Evolutionary conservation across 2,888 invertebrate species (phyloP), one percentile per base, ranked within the genome.

Genomic region (Liodrosophila aerea): DNA sequence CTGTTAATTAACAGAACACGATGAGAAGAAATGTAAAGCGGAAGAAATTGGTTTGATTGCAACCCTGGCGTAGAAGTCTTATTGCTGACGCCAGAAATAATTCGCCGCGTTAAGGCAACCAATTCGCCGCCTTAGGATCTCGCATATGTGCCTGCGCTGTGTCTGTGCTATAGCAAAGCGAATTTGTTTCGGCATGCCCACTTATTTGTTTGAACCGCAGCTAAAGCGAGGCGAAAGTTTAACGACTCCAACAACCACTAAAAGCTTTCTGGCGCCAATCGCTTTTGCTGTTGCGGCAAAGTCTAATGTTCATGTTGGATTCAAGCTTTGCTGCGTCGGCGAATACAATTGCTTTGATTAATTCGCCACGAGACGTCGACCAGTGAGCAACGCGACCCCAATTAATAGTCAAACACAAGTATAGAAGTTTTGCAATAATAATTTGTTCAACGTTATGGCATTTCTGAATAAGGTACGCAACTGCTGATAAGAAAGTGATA

Each of bases 391-490:
- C 62, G 59, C 61, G 63, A 70, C 67, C 69, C 13, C 64, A 7
- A 13, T 29, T 50, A 29, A 9, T 34, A 44, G 44, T 34, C 58
- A 45, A 39, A 11, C 27, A 12, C 22, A 43, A 16, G 43, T 39
- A 45, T 34, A 41, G 15, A 16, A 57, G 39, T 53, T 49, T 57
- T 47, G 27, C 43, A 52, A 54, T 27, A 7, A 60, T 13, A 39
- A 66, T 62, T 33, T 29, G 11, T 27, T 12, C n/a, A 29, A 45
- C 60, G 31, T 58, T 44, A 70, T 86, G 86, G 85, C 87, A 44
- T 87, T 86, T 66, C 67, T 86, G 33, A 86, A 86, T 59, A 86
- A 87, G 83, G 86, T 85, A 65, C 67, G 75, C 45, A 33, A 9
- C 41, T 18, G 12, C 7, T 40, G 4, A 7, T 1, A 2, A 22